Percentiles rank a stretch among this genome's conserved stretches.
phyloP scores from a whole-genome alignment of 2,797 vertebrate species.

The Typhlichthys subterraneus region DNA sequence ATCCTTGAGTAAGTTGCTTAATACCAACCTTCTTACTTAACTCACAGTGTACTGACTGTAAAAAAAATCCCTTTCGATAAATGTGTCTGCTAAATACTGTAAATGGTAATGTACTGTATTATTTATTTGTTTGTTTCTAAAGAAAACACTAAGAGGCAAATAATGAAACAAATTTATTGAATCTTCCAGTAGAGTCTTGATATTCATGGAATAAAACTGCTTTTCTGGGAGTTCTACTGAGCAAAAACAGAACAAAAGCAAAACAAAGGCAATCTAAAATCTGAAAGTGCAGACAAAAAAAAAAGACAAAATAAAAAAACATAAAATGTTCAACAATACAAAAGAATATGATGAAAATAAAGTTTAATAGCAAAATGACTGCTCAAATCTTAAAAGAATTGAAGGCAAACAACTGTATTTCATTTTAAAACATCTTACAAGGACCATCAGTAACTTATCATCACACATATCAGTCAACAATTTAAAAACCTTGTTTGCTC shows the following conservation, averaged over 20 bases:
- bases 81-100: too few relatives aligned
- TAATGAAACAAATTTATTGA: constrained; percentile 91
- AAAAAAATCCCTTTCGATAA: too few relatives aligned
- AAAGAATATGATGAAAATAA: constrained; percentile 81
- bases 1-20: too few relatives aligned
- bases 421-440: constrained; percentile 32
- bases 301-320: constrained; percentile 81
- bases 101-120: background rate
- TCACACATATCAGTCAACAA: constrained; percentile 45
- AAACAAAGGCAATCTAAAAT: constrained; percentile 63
- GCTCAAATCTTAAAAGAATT: constrained; percentile 79
- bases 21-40: too few relatives aligned
- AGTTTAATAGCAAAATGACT: constrained; percentile 81
- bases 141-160: constrained; percentile 38
- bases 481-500: constrained; percentile 56
- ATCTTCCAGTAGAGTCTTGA: constrained; percentile 94
- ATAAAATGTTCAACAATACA: constrained; percentile 82
- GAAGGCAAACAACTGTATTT: constrained; percentile 67
- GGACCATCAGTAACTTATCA: constrained; percentile 61
- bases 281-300: constrained; percentile 89
- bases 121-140: constrained; percentile 5
- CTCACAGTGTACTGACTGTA: too few relatives aligned
- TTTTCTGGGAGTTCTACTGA: constrained; percentile 85
- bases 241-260: constrained; percentile 72
- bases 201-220: constrained; percentile 95